phyloP scores from a whole-genome alignment of 2,113 vertebrate genomes.

The Myiozetetes cayanensis region DNA sequence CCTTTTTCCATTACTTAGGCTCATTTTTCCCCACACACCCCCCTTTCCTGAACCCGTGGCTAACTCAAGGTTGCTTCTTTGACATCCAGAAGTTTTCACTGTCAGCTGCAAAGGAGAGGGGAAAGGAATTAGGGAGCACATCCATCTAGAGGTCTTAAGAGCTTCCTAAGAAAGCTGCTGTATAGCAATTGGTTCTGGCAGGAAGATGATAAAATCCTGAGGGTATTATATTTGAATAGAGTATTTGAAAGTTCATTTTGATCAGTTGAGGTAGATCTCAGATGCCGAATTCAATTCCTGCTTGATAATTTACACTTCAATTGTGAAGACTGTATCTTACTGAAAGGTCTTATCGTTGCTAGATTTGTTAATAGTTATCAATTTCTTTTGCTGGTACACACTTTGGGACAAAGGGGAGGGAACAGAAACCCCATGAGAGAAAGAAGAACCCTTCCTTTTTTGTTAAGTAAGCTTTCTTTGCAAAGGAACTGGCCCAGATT shows the following conservation, averaged over 20 bases:
- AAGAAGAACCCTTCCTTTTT: background rate
- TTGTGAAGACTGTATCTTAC: background rate
- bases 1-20: background rate
- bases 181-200: background rate
- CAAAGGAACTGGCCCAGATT: background rate
- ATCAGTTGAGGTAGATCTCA: background rate
- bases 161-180: background rate
- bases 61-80: background rate
- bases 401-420: background rate
- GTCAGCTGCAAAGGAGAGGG: background rate
- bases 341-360: background rate
- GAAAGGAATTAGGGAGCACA: background rate
- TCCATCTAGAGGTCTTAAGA: background rate
- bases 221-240: background rate
- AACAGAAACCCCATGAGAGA: background rate
- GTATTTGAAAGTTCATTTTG: background rate
- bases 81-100: background rate
- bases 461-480: background rate
- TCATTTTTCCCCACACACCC: background rate
- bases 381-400: background rate
- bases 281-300: background rate
- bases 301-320: background rate
- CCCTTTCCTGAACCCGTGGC: fast-evolving
- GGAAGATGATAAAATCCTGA: background rate
- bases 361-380: background rate